A percentile compares a stretch with the other conserved stretches of the same genome.
phyloP scores from a whole-genome alignment of 2,797 vertebrate genomes.

The Sebastes baramenuke region DNA sequence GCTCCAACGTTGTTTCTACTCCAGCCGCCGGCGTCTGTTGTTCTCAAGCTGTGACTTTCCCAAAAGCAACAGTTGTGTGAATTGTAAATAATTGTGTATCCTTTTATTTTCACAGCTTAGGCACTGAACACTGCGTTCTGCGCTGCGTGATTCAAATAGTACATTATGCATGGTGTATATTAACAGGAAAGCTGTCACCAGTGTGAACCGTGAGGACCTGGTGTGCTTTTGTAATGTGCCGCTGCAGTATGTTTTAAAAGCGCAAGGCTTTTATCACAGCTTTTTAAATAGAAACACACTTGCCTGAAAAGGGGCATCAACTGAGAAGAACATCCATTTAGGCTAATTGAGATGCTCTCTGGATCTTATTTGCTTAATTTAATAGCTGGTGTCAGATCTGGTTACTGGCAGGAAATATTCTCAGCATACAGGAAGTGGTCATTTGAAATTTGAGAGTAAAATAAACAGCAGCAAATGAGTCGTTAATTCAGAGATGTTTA shows the following conservation, averaged over 20 bases:
- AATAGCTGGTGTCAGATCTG: constrained; percentile 28
- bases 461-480: constrained; percentile 5
- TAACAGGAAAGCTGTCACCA: constrained; percentile 3
- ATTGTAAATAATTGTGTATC: constrained; percentile 51
- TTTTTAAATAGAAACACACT: constrained; percentile 5
- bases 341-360: background rate
- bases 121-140: constrained; percentile 15
- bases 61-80: constrained; percentile 43
- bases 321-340: constrained; percentile 16
- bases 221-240: constrained; percentile 5
- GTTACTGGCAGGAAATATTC: constrained; percentile 11
- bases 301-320: background rate
- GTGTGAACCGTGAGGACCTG: background rate
- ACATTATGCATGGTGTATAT: background rate
- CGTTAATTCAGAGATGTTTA: background rate
- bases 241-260: constrained; percentile 3
- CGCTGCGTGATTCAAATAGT: constrained; percentile 1
- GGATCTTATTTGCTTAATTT: constrained; percentile 6
- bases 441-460: constrained; percentile 20
- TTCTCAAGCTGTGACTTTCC: constrained; percentile 55
- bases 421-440: constrained; percentile 12
- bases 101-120: constrained; percentile 9
- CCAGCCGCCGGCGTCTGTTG: constrained; percentile 10
- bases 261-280: background rate
- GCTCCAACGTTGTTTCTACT: background rate